Percentiles rank a stretch among this genome's conserved stretches.
phyloP scores from a whole-genome alignment of 1,140 invertebrate species.

The Drosophila kanapiae region DNA sequence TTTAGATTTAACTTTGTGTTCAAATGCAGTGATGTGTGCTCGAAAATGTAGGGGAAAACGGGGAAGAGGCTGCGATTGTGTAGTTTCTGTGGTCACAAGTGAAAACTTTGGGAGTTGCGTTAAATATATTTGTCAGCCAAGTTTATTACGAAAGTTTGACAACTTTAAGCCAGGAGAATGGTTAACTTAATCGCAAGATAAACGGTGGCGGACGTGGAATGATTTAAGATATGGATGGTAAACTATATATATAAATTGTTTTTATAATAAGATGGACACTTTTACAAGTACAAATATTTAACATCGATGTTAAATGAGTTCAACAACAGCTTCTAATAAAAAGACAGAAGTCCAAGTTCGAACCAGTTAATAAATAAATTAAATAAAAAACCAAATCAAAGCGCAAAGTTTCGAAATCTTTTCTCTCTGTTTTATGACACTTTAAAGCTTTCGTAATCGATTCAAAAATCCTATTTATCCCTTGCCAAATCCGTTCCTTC shows the following conservation, averaged over 20 bases:
- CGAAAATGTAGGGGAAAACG: neutral
- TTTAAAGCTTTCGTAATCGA: conserved; percentile 13
- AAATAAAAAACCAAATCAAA: neutral
- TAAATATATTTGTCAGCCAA: conserved; percentile 58
- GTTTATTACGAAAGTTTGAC: conserved; percentile 40
- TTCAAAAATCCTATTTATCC: conserved; percentile 35
- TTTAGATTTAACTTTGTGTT: conserved; percentile 47
- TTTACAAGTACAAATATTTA: too few relatives aligned
- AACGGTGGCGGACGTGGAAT: neutral
- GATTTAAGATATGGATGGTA: neutral
- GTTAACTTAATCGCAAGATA: conserved; percentile 33
- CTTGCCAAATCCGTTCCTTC: conserved; percentile 28
- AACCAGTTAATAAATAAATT: neutral
- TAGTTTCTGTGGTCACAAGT: conserved; percentile 60
- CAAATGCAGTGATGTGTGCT: conserved; percentile 72
- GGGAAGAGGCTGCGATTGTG: conserved; percentile 10
- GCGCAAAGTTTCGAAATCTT: neutral
- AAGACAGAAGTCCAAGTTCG: too few relatives aligned
- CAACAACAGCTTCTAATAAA: too few relatives aligned
- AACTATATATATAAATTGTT: too few relatives aligned
- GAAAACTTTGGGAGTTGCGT: conserved; percentile 55
- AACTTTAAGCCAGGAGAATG: conserved; percentile 26
- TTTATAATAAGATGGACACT: too few relatives aligned
- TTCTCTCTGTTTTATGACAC: neutral
- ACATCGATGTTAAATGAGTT: too few relatives aligned